Conservation (phyloP, 2,797 vertebrate species). For the Semaprochilodus insignis region DNA sequence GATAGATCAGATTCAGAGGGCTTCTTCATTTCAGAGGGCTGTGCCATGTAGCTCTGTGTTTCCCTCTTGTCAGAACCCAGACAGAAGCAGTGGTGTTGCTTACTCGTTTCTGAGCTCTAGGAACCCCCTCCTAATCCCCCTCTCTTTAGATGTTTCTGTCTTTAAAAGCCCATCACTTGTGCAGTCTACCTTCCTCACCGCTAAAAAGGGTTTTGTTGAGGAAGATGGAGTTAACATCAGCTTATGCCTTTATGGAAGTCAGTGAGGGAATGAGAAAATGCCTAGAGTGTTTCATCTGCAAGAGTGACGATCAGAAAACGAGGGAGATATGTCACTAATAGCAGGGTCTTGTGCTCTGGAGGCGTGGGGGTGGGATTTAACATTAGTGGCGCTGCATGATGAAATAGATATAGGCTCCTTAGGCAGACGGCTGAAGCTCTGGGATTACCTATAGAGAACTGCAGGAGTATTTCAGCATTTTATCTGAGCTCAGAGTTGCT, state of each 20-base stretch:
- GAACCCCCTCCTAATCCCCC: background rate
- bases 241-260: conserved; percentile 47
- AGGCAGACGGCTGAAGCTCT: conserved; percentile 10
- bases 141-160: conserved; percentile 44
- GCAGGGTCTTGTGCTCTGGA: background rate
- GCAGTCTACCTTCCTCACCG: conserved; percentile 43
- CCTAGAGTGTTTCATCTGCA: conserved; percentile 51
- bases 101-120: conserved; percentile 29
- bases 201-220: conserved; percentile 49
- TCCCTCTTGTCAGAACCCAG: conserved; percentile 39
- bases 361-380: conserved; percentile 14
- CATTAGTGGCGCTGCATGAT: conserved; percentile 27
- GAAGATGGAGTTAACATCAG: conserved; percentile 42
- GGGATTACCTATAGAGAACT: background rate
- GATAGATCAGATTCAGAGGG: background rate
- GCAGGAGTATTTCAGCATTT: background rate
- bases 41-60: conserved; percentile 31
- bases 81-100: conserved; percentile 22
- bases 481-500: background rate
- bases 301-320: conserved; percentile 29
- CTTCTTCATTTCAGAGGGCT: conserved; percentile 14
- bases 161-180: conserved; percentile 53
- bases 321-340: conserved; percentile 39
- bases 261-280: conserved; percentile 43
- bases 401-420: conserved; percentile 20